These are phyloP conservation scores for Entomobrya multifasciata DNA, from an alignment of 2,888 invertebrate species.

Conservation along the genomic window DNA sequence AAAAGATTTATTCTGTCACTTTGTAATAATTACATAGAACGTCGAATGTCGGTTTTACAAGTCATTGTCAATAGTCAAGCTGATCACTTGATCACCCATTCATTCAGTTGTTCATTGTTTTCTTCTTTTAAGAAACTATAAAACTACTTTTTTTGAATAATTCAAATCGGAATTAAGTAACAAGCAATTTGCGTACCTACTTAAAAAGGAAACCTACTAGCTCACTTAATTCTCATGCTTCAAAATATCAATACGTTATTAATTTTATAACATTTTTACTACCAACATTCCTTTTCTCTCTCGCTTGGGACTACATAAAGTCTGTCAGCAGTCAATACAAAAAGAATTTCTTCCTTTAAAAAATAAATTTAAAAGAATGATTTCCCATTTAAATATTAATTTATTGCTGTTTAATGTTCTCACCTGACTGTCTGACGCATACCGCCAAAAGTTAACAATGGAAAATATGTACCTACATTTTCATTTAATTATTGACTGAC, in stretches of 20 bases:
- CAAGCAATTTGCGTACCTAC: background rate
- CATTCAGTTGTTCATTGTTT: too few relatives aligned
- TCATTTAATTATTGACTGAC: too few relatives aligned
- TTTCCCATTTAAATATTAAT: background rate
- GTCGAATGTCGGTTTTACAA: background rate
- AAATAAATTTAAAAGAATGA: background rate
- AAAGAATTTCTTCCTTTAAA: background rate
- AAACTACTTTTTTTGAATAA: background rate
- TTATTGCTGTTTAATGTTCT: background rate
- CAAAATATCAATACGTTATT: background rate
- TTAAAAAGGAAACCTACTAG: background rate
- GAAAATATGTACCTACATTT: too few relatives aligned
- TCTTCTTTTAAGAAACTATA: background rate
- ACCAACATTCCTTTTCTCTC: slow-evolving; percentile 20
- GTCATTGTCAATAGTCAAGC: slow-evolving; percentile 13
- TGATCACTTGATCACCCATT: slow-evolving; percentile 33
- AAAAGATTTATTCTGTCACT: background rate
- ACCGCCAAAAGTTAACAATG: too few relatives aligned
- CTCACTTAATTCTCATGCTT: background rate
- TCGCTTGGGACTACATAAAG: too few relatives aligned
- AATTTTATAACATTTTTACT: background rate
- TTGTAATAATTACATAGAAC: background rate
- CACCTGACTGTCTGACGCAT: too few relatives aligned
- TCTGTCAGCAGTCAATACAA: too few relatives aligned
- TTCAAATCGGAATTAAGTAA: slow-evolving; percentile 25